These are phyloP conservation scores for Hippocampus barbouri DNA, from an alignment of 2,113 vertebrate species.

Conservation along the genomic window DNA sequence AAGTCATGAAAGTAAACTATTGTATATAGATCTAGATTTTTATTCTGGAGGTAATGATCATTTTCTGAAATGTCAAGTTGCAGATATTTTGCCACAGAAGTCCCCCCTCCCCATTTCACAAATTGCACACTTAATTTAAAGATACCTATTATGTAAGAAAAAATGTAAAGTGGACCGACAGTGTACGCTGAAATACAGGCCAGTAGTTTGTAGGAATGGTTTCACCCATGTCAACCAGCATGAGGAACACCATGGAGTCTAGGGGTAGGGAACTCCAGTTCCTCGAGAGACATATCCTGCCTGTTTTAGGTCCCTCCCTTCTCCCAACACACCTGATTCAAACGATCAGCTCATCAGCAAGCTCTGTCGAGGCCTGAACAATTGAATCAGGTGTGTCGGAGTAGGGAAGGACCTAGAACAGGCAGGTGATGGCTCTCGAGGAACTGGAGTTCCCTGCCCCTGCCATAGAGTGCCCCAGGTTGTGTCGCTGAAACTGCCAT, in stretches of 20 bases:
- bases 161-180: not conserved
- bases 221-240: not conserved
- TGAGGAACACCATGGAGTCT: not conserved
- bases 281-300: too few relatives aligned
- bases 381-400: too few relatives aligned
- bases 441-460: too few relatives aligned
- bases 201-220: conserved; percentile 29
- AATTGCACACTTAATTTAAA: conserved; percentile 26
- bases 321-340: too few relatives aligned
- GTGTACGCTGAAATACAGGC: conserved; percentile 15
- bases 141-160: conserved; percentile 5
- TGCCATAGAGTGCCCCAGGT: not conserved
- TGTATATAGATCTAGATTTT: conserved; percentile 51
- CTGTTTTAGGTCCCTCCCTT: too few relatives aligned
- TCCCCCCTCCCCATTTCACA: not conserved
- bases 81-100: not conserved
- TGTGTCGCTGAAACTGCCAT: conserved; percentile 11
- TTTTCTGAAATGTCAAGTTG: conserved; percentile 1
- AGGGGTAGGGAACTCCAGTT: too few relatives aligned
- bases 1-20: conserved; percentile 6
- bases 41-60: conserved; percentile 31
- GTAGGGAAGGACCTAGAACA: too few relatives aligned
- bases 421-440: too few relatives aligned
- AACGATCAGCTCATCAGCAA: too few relatives aligned
- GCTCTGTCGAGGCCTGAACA: too few relatives aligned